Evolutionary conservation across 2,797 vertebrate species (phyloP).

Genomic region (Centroberyx gerrardi): DNA sequence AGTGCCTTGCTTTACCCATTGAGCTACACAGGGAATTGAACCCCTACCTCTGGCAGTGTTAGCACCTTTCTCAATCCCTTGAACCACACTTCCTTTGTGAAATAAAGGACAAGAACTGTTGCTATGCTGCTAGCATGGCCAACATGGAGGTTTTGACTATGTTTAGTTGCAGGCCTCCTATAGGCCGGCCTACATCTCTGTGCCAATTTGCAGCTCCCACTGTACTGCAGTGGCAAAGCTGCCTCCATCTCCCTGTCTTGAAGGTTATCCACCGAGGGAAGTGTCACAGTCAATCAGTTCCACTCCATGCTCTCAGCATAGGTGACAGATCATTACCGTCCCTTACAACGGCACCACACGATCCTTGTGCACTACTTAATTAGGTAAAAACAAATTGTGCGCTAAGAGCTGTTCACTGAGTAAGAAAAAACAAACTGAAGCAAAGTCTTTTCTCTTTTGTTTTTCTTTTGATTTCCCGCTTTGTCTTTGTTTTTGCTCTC

Average conservation of each 20-base stretch:
- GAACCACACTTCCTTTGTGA: too few species aligned
- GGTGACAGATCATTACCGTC: conserved; percentile 75
- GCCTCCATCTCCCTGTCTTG: conserved; percentile 29
- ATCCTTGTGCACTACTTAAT: conserved; percentile 59
- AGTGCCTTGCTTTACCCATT: too few species aligned
- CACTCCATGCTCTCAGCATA: conserved; percentile 55
- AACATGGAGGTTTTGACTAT: neutral
- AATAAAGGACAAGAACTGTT: too few species aligned
- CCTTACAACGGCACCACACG: conserved; percentile 62
- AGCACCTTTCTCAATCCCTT: too few species aligned
- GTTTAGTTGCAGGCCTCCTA: neutral
- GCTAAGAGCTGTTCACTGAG: conserved; percentile 41
- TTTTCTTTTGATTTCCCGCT: conserved; percentile 29
- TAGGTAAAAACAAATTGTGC: conserved; percentile 64
- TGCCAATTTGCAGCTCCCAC: conserved; percentile 4
- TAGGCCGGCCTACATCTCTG: neutral
- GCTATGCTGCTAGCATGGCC: too few species aligned
- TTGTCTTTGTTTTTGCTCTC: conserved; percentile 20
- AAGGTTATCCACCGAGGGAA: conserved; percentile 67
- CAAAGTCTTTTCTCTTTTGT: conserved; percentile 27
- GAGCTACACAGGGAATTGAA: too few species aligned
- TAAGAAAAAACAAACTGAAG: conserved; percentile 43
- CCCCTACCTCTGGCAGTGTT: too few species aligned
- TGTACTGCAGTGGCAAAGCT: conserved; percentile 16
- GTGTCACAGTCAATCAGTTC: conserved; percentile 75